Evolutionary conservation across 1,140 invertebrate species (phyloP).

Genomic region (Drosophila ambigua): DNA sequence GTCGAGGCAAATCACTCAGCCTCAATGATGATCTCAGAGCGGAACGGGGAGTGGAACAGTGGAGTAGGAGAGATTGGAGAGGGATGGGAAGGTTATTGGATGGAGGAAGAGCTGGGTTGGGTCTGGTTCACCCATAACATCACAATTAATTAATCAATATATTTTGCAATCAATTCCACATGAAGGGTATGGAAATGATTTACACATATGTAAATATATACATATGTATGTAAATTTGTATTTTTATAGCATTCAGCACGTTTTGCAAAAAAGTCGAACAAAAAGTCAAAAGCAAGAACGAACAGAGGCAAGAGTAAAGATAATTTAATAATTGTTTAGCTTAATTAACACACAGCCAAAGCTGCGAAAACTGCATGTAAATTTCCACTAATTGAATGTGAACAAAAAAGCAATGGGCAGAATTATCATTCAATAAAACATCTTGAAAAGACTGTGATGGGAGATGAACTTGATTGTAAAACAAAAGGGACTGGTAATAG

Average conservation of each 20-base stretch:
- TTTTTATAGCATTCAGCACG: constrained; percentile 24
- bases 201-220: neutral
- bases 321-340: constrained; percentile 52
- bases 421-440: constrained; percentile 5
- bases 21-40: constrained; percentile 36
- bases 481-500: no score
- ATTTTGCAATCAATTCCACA: constrained; percentile 45
- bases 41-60: constrained; percentile 37
- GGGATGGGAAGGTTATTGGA: neutral
- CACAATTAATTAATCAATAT: constrained; percentile 55
- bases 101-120: neutral
- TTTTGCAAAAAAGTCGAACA: constrained; percentile 2
- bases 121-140: constrained; percentile 40
- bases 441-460: neutral
- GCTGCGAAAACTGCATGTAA: constrained; percentile 19
- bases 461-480: no score
- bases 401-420: constrained; percentile 21
- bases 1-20: constrained; percentile 47
- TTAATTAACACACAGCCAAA: constrained; percentile 40
- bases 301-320: constrained; percentile 24
- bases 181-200: constrained; percentile 11
- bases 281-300: neutral
- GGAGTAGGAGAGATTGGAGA: neutral
- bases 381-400: constrained; percentile 41
- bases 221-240: neutral